These are phyloP conservation scores for Mesodorylaimus sp. DNA, from an alignment of 2,888 invertebrate genomes.

Conservation along the genomic window DNA sequence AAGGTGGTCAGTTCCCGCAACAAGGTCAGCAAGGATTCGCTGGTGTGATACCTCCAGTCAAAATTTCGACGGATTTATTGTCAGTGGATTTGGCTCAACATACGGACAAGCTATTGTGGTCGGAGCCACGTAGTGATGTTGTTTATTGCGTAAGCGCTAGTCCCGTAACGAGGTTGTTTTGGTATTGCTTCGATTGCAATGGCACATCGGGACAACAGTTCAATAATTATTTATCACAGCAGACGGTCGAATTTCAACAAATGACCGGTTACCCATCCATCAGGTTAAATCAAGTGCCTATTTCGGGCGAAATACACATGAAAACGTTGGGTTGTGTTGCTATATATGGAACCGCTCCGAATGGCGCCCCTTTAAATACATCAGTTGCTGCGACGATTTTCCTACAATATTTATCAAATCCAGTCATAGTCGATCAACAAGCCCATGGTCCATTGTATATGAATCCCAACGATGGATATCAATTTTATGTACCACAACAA, in stretches of 20 bases:
- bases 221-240: neutral
- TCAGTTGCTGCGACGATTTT: neutral
- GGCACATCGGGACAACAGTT: neutral
- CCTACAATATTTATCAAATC: slow-evolving; percentile 1
- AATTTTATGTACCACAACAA: slow-evolving; percentile 1
- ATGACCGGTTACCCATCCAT: slow-evolving; percentile 1
- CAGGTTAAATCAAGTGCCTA: neutral
- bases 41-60: neutral
- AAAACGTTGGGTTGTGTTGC: too few species aligned
- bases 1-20: too few species aligned
- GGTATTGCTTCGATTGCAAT: neutral
- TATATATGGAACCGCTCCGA: neutral
- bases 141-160: neutral
- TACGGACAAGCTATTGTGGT: neutral
- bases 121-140: neutral
- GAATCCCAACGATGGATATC: neutral
- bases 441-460: neutral
- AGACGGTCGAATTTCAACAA: neutral
- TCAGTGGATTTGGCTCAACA: neutral
- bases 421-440: slow-evolving; percentile 1
- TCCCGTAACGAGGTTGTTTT: neutral
- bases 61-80: neutral
- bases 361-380: neutral
- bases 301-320: neutral
- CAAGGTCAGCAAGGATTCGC: neutral